phyloP scores from a whole-genome alignment of 2,888 invertebrate genomes.

The Myopa testacea region DNA sequence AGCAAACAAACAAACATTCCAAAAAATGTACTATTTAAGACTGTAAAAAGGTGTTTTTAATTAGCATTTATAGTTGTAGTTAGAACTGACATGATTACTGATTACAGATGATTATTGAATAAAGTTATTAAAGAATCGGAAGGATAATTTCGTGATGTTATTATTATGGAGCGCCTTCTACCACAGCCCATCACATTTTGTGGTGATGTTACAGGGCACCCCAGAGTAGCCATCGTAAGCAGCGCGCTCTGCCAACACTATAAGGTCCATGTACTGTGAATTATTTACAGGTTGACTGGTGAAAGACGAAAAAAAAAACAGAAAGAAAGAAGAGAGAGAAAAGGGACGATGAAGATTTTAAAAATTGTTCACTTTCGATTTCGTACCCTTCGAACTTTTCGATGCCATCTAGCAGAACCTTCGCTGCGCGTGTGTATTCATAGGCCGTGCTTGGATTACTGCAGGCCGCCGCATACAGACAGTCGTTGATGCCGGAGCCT shows the following conservation, averaged over 20 bases:
- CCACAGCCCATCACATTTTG: slow-evolving; percentile 68
- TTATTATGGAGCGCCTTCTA: slow-evolving; percentile 31
- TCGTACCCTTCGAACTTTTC: slow-evolving; percentile 76
- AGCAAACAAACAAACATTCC: no score
- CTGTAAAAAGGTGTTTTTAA: neutral
- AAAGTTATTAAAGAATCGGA: neutral
- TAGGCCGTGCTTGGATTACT: slow-evolving; percentile 77
- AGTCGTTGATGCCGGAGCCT: slow-evolving; percentile 79
- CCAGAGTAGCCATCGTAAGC: slow-evolving; percentile 75
- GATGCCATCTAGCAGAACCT: slow-evolving; percentile 78
- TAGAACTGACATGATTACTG: neutral
- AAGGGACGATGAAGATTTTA: neutral
- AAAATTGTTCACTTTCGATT: neutral
- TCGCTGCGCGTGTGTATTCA: slow-evolving; percentile 82
- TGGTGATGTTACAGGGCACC: slow-evolving; percentile 72
- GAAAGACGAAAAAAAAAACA: neutral
- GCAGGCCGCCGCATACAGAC: slow-evolving; percentile 82
- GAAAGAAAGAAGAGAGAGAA: neutral
- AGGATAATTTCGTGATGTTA: no score
- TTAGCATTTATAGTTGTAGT: neutral
- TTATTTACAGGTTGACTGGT: slow-evolving; percentile 62
- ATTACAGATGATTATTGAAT: neutral
- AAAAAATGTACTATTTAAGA: neutral
- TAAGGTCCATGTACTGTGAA: slow-evolving; percentile 74
- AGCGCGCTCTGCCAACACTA: slow-evolving; percentile 76